Conservation (phyloP, 2,113 vertebrate species). For the Gambusia affinis region DNA sequence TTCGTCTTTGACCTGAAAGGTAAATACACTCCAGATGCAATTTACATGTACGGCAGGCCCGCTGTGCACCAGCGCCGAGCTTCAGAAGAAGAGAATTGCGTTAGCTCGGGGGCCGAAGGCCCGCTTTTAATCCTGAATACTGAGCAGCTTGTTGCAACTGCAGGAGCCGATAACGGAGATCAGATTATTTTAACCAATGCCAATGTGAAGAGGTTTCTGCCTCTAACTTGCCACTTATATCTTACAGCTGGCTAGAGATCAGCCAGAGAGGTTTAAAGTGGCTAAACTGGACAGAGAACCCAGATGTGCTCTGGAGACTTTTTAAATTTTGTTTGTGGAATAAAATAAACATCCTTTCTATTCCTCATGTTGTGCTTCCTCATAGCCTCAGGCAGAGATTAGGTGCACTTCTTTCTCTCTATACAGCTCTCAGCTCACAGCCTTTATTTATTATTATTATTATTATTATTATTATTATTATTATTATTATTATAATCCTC, state of each 20-base stretch:
- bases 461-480: not conserved
- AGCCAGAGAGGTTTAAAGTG: not conserved
- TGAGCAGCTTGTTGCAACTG: constrained; percentile 7
- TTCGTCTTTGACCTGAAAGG: constrained; percentile 65
- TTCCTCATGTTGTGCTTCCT: constrained; percentile 9
- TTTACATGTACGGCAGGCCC: constrained; percentile 43
- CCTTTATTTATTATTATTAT: not conserved
- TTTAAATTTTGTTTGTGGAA: not conserved
- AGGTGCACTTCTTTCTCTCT: constrained; percentile 11
- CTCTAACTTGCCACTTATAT: not conserved
- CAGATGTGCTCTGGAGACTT: not conserved
- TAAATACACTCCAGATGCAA: constrained; percentile 54
- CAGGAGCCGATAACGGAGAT: not conserved
- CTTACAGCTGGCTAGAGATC: not conserved
- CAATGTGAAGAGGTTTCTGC: not conserved
- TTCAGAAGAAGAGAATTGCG: constrained; percentile 26
- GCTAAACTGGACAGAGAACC: not conserved
- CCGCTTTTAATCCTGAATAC: constrained; percentile 24
- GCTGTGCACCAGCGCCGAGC: constrained; percentile 15
- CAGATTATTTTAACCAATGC: constrained; percentile 23
- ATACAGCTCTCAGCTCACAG: constrained; percentile 1
- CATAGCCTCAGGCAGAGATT: constrained; percentile 6
- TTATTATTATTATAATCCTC: not conserved
- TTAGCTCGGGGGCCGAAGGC: constrained; percentile 15
- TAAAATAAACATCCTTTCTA: constrained; percentile 1